Percentiles rank a stretch among this genome's conserved stretches.
Evolutionary conservation across 1,140 invertebrate genomes (phyloP).

Genomic region (Rhopalosiphum padi): DNA sequence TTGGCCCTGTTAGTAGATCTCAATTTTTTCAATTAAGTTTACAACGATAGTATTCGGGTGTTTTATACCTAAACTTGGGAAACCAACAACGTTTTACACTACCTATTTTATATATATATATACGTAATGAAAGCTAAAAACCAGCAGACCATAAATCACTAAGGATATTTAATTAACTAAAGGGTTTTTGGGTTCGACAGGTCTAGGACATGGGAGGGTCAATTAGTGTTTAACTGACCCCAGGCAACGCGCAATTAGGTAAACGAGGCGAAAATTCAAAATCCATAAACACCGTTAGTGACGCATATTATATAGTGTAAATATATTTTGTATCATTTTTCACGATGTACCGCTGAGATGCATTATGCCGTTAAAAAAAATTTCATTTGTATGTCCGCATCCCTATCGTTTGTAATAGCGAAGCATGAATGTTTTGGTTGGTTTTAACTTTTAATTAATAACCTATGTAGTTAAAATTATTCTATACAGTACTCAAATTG

Average conservation of each 20-base stretch:
- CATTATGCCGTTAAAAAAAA: neutral
- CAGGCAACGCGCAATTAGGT: constrained; percentile 3
- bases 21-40: neutral
- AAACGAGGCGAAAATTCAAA: constrained; percentile 48
- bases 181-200: constrained; percentile 52
- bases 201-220: constrained; percentile 31
- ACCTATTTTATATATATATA: neutral
- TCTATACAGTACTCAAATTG: neutral
- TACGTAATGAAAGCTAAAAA: neutral
- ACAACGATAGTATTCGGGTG: neutral
- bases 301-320: neutral
- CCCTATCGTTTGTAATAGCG: neutral
- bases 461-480: neutral
- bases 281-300: neutral
- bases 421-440: neutral
- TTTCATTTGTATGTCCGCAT: too few species aligned
- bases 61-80: neutral
- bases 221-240: constrained; percentile 43
- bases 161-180: constrained; percentile 51
- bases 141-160: constrained; percentile 44
- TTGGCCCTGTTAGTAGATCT: neutral
- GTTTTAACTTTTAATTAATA: neutral
- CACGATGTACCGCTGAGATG: neutral
- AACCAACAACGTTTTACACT: neutral
- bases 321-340: neutral